phyloP scores from a whole-genome alignment of 1,140 invertebrate genomes.

The Drosophila rhopaloa region DNA sequence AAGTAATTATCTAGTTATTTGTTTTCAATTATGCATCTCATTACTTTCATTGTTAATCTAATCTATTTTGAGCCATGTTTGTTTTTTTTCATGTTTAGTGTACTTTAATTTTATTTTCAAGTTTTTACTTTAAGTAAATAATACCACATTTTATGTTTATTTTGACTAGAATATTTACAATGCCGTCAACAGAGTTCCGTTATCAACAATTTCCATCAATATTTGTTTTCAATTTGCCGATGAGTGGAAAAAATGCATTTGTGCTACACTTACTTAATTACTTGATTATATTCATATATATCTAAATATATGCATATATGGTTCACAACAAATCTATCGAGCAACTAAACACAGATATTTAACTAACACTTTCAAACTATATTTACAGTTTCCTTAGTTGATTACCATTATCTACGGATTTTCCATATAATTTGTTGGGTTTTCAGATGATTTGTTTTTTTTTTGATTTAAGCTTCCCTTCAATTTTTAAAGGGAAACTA shows the following conservation, averaged over 20 bases:
- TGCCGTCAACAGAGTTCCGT: constrained; percentile 9
- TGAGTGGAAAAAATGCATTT: constrained; percentile 65
- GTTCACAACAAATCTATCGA: constrained; percentile 69
- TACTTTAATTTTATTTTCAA: constrained; percentile 10
- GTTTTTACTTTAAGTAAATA: constrained; percentile 72
- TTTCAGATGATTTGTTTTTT: constrained; percentile 48
- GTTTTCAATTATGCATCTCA: constrained; percentile 33
- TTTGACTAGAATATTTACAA: constrained; percentile 60
- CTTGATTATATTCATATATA: constrained; percentile 36
- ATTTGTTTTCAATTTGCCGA: constrained; percentile 31
- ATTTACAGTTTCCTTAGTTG: constrained; percentile 45
- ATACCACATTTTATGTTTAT: constrained; percentile 61
- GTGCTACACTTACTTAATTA: constrained; percentile 67
- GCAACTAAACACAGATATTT: constrained; percentile 68
- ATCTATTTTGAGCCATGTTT: constrained; percentile 55
- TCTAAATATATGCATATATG: constrained; percentile 48
- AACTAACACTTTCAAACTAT: constrained; percentile 60
- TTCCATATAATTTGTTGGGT: constrained; percentile 34
- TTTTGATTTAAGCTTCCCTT: constrained; percentile 3
- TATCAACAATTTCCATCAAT: constrained; percentile 41
- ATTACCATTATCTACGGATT: constrained; percentile 47
- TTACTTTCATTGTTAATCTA: constrained; percentile 35
- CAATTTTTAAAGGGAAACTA: neutral
- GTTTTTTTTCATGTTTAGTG: constrained; percentile 12
- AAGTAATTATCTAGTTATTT: constrained; percentile 46